Evolutionary conservation across 64 coral and sea anemone species (phyloP).

Genomic region (Platygyra sinensis): DNA sequence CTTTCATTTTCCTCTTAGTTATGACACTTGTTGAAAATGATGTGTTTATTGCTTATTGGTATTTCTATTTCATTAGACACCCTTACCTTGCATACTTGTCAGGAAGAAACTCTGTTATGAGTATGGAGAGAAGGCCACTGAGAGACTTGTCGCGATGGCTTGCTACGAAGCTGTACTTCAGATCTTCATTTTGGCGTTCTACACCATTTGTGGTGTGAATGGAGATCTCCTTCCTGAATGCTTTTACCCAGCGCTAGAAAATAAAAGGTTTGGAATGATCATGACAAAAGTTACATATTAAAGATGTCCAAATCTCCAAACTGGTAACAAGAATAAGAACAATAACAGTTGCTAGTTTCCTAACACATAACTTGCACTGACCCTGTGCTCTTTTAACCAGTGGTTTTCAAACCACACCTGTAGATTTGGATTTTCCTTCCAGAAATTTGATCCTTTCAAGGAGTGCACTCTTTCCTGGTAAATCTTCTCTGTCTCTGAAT

Average conservation of each 20-base stretch:
- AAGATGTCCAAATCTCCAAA: no score
- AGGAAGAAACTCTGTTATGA: slow-evolving; percentile 48
- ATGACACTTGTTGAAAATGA: neutral
- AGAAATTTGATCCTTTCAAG: neutral
- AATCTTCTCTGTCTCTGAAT: no score
- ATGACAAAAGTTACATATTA: no score
- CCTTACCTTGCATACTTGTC: slow-evolving; percentile 58
- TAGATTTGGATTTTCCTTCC: slow-evolving; percentile 37
- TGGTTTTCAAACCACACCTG: slow-evolving; percentile 30
- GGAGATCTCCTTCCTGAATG: slow-evolving; percentile 4
- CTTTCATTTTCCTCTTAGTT: neutral
- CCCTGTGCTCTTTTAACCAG: slow-evolving; percentile 56
- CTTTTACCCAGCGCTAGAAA: slow-evolving; percentile 60
- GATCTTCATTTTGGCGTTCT: slow-evolving; percentile 39
- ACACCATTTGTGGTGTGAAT: neutral
- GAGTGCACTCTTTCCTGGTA: no score
- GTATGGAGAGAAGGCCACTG: slow-evolving; percentile 29
- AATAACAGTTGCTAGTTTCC: no score
- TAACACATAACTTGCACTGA: slow-evolving; percentile 7
- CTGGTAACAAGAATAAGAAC: no score
- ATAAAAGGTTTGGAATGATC: neutral
- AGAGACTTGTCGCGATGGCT: slow-evolving; percentile 41
- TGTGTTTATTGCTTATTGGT: slow-evolving; percentile 2
- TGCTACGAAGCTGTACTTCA: slow-evolving; percentile 46
- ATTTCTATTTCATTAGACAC: neutral